Evolutionary conservation across 2,113 vertebrate species (phyloP).

Genomic region (Callipepla californica): DNA sequence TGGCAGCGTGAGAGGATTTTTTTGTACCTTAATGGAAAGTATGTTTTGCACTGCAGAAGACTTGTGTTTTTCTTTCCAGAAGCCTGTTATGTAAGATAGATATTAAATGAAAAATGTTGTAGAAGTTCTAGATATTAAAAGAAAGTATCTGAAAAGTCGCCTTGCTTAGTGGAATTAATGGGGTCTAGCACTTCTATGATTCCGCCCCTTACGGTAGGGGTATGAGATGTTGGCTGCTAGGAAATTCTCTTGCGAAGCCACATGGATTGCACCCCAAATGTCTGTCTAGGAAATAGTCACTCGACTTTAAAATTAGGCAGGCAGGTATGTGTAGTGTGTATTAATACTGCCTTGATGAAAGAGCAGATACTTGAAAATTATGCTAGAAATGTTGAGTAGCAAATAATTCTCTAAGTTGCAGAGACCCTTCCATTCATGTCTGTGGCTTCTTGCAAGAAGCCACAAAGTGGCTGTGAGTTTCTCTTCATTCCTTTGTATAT

Average conservation of each 20-base stretch:
- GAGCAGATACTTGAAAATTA: not conserved
- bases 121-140: not conserved
- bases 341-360: not conserved
- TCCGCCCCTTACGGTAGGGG: not conserved
- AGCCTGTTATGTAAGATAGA: not conserved
- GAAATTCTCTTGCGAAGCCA: not conserved
- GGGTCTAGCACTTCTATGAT: not conserved
- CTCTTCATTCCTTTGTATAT: slow-evolving; percentile 28
- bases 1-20: not conserved
- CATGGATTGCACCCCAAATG: not conserved
- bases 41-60: not conserved
- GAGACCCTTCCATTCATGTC: slow-evolving; percentile 30
- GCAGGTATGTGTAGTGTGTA: not conserved
- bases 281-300: not conserved
- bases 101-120: not conserved
- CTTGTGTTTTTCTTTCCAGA: too few relatives aligned
- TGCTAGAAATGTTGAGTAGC: not conserved
- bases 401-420: slow-evolving; percentile 46
- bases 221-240: not conserved
- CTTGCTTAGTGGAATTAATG: not conserved
- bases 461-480: slow-evolving; percentile 58
- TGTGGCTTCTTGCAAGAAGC: slow-evolving; percentile 55
- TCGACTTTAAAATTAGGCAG: not conserved
- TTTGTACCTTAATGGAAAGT: not conserved
- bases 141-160: not conserved